phyloP scores from a whole-genome alignment of 2,888 invertebrate genomes.

The Pinctada fucata region DNA sequence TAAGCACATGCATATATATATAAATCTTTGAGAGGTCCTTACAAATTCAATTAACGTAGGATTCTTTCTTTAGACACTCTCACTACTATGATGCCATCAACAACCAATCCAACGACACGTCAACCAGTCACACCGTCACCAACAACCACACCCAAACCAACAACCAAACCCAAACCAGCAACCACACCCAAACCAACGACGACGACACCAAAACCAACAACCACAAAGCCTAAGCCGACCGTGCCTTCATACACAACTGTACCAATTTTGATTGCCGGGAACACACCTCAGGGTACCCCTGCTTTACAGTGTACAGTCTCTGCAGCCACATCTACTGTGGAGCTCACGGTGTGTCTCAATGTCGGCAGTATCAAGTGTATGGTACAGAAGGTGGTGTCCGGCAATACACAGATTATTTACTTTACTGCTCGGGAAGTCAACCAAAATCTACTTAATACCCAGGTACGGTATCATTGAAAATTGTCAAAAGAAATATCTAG shows the following conservation, averaged over 20 bases:
- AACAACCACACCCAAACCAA: slow-evolving; percentile 39
- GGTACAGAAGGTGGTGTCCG: slow-evolving; percentile 35
- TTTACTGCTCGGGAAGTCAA: slow-evolving; percentile 51
- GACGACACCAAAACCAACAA: slow-evolving; percentile 43
- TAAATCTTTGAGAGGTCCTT: too few relatives aligned
- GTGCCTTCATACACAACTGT: slow-evolving; percentile 35
- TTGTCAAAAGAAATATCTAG: too few relatives aligned
- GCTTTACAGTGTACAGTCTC: slow-evolving; percentile 50
- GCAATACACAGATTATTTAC: slow-evolving; percentile 40
- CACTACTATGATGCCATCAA: slow-evolving; percentile 28
- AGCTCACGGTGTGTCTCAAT: slow-evolving; percentile 44
- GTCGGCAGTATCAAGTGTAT: slow-evolving; percentile 42
- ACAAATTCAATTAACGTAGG: too few relatives aligned
- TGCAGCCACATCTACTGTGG: slow-evolving; percentile 39
- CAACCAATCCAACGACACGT: slow-evolving; percentile 40
- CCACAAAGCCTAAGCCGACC: slow-evolving; percentile 43
- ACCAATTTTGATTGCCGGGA: slow-evolving; percentile 33
- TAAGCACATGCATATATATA: too few relatives aligned
- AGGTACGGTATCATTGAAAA: slow-evolving; percentile 39
- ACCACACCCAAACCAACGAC: slow-evolving; percentile 43
- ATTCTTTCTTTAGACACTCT: neutral
- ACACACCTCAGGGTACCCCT: slow-evolving; percentile 45
- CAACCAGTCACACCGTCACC: slow-evolving; percentile 42
- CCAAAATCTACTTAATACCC: slow-evolving; percentile 44
- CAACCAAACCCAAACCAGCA: slow-evolving; percentile 41